These are phyloP conservation scores for Poecilia wingei DNA, from an alignment of 2,797 vertebrate species.

Conservation along the genomic window DNA sequence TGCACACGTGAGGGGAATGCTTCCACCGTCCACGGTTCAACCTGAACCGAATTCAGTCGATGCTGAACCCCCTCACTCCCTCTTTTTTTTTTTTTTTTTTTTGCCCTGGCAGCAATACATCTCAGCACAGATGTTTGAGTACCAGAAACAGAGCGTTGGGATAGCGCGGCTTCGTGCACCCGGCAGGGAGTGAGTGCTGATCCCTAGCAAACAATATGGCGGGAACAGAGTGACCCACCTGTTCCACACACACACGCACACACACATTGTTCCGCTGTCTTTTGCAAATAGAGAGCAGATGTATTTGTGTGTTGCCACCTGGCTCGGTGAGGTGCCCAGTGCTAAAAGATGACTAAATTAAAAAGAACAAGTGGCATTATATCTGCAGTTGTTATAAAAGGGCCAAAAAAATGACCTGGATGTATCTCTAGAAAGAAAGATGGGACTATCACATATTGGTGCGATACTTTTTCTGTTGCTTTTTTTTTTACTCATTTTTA, in stretches of 20 bases:
- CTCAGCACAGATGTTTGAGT: slow-evolving; percentile 32
- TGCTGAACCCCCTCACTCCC: background rate
- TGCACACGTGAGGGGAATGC: slow-evolving; percentile 22
- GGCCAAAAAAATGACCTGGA: background rate
- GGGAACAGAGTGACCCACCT: slow-evolving; percentile 60
- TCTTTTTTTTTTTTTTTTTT: background rate
- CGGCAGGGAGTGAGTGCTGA: slow-evolving; percentile 43
- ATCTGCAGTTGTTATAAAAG: slow-evolving; percentile 5
- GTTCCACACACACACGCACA: slow-evolving; percentile 28
- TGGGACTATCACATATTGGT: background rate
- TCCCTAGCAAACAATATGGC: slow-evolving; percentile 49
- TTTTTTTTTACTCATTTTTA: background rate
- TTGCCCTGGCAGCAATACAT: slow-evolving; percentile 9
- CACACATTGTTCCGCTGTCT: slow-evolving; percentile 32
- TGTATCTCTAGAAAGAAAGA: background rate
- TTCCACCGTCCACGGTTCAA: slow-evolving; percentile 3
- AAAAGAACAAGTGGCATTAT: background rate
- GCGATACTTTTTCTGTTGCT: background rate
- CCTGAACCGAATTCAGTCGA: background rate
- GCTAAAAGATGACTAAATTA: slow-evolving; percentile 13
- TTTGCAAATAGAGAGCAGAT: slow-evolving; percentile 66
- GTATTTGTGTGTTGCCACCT: slow-evolving; percentile 28
- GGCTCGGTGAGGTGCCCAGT: slow-evolving; percentile 42
- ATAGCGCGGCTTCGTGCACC: slow-evolving; percentile 46
- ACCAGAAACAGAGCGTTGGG: slow-evolving; percentile 40